Conservation (phyloP, 2,113 vertebrate species). For the Istiophorus platypterus region DNA sequence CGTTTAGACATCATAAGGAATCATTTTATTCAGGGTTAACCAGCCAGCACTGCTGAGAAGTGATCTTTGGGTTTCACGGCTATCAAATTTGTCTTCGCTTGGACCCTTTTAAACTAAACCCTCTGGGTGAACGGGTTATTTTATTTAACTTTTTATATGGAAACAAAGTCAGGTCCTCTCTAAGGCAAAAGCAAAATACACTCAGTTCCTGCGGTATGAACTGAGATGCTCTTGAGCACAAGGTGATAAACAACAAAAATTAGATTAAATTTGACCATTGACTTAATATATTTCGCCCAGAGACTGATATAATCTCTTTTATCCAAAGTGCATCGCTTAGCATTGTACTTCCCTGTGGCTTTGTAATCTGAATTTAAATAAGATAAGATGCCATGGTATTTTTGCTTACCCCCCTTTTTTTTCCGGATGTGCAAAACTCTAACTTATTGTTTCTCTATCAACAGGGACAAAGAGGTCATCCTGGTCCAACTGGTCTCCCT, state of each 20-base stretch:
- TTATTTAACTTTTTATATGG: slow-evolving; percentile 34
- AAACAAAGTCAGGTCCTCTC: slow-evolving; percentile 35
- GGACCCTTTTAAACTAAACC: slow-evolving; percentile 25
- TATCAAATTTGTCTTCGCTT: slow-evolving; percentile 26
- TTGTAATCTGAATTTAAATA: slow-evolving; percentile 19
- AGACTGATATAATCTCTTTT: neutral
- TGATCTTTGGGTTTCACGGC: slow-evolving; percentile 47
- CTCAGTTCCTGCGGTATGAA: slow-evolving; percentile 23
- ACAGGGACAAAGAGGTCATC: slow-evolving; percentile 94
- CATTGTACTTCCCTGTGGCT: neutral
- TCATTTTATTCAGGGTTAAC: slow-evolving; percentile 35
- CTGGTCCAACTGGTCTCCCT: slow-evolving; percentile 91
- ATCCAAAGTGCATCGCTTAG: neutral
- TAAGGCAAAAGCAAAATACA: slow-evolving; percentile 1
- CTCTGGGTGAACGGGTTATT: slow-evolving; percentile 31
- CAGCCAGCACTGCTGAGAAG: slow-evolving; percentile 2
- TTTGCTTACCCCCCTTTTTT: neutral
- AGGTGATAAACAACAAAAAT: slow-evolving; percentile 28
- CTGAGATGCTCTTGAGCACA: slow-evolving; percentile 14
- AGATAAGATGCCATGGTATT: neutral
- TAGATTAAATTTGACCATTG: neutral
- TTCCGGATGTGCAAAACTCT: neutral
- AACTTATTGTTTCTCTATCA: slow-evolving; percentile 34
- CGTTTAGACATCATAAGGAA: slow-evolving; percentile 20
- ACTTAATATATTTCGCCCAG: neutral